These are phyloP conservation scores for Apodemia mormo DNA, from an alignment of 2,888 invertebrate genomes.

Conservation along the genomic window DNA sequence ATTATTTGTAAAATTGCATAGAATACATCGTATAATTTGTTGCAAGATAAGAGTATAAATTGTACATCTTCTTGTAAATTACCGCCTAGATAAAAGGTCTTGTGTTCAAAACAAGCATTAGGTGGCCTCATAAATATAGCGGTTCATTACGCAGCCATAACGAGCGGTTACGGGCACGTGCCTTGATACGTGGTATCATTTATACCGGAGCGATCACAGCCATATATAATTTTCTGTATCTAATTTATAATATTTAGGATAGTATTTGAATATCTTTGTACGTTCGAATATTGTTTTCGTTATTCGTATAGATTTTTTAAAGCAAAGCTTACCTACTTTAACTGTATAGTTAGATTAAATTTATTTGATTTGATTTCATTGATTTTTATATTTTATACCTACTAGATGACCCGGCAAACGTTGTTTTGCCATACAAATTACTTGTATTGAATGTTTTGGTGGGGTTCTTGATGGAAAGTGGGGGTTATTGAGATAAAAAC, in stretches of 20 bases:
- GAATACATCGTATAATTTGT: constrained; percentile 22
- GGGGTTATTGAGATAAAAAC: too few relatives aligned
- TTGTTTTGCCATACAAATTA: too few relatives aligned
- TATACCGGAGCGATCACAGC: constrained; percentile 22
- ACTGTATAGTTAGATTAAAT: too few relatives aligned
- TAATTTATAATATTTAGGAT: constrained; percentile 13
- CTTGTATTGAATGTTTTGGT: too few relatives aligned
- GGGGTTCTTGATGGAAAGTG: too few relatives aligned
- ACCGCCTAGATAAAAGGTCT: constrained; percentile 40
- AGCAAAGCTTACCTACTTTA: not conserved
- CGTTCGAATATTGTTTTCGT: not conserved
- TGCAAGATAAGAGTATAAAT: constrained; percentile 20
- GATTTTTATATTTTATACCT: too few relatives aligned
- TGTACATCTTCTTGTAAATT: constrained; percentile 39
- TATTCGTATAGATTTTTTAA: not conserved
- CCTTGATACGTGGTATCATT: constrained; percentile 34
- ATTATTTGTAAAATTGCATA: constrained; percentile 21
- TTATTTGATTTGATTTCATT: too few relatives aligned
- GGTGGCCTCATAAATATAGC: constrained; percentile 63
- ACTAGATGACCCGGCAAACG: too few relatives aligned
- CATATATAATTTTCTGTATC: constrained; percentile 12
- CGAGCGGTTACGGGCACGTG: constrained; percentile 59
- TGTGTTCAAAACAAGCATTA: constrained; percentile 47
- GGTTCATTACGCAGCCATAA: constrained; percentile 64
- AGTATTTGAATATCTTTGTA: constrained; percentile 14